Base-by-base conservation (phyloP, 2,888 invertebrate genomes). In the Pantelozetes paolii region DNA sequence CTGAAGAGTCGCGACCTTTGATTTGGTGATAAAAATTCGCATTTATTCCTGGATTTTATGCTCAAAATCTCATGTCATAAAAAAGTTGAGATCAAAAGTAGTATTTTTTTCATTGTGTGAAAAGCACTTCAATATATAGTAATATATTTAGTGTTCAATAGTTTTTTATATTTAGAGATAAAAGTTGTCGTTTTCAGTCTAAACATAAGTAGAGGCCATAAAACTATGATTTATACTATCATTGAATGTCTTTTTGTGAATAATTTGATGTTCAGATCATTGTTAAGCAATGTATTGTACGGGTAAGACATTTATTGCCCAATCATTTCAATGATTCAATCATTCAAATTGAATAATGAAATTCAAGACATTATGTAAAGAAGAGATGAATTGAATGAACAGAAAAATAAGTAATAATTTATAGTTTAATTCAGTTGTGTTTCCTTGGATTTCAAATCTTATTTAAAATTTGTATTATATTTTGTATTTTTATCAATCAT, bases 141-240 rank as follows among this genome's bases (percentile, higher is more conserved):
- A n/a, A n/a, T n/a, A n/a, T n/a, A n/a, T n/a, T n/a, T n/a, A n/a
- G n/a, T n/a, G n/a, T n/a, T n/a, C n/a, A n/a, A n/a, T n/a, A n/a
- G n/a, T n/a, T n/a, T 15, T 45, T 45, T 45, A 11, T 45, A 18
- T n/a, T 45, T 11, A 1, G 23, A 5, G 26, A 26, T 20, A 26
- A 54, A 13, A 54, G 20, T 26, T 26, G 23, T 23, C 20, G 6
- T 23, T 26, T 5, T 26, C 9, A 5, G 6, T n/a, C n/a, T 6
- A 26, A 54, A 62, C 32, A 30, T 15, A 32, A 62, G 32, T 62
- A 62, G 20, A 13, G 8, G 26, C 62, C 13, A 62, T 32, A 62
- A 62, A 32, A 32, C 57, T 32, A 30, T 62, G 62, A 62, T 62
- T 62, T 62, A 62, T 62, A 32, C 32, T 30, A 62, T 62, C 62